A percentile compares a stretch with the other conserved stretches of the same genome.
Conservation (phyloP, 35 echinoderm and acorn worm genomes). For the Hemicentrotus pulcherrimus region DNA sequence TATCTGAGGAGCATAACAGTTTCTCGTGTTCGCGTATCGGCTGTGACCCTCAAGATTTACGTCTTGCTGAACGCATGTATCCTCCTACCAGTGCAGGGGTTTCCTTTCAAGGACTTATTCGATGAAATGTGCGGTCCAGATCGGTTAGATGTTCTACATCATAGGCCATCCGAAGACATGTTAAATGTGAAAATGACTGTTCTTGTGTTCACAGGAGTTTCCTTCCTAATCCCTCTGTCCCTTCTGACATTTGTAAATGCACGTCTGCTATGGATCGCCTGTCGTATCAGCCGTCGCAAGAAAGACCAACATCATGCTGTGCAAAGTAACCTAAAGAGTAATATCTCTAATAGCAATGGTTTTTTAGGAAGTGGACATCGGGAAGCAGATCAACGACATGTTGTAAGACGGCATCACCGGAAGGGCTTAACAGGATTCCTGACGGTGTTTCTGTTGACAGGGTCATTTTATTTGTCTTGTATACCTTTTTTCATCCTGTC, state of each 20-base stretch:
- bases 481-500: not conserved
- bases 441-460: not conserved
- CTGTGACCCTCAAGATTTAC: not conserved
- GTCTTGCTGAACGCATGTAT: not conserved
- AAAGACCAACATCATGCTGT: not conserved
- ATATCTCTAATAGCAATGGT: not conserved
- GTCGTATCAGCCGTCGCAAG: not conserved
- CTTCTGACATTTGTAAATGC: not conserved
- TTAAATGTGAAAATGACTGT: not conserved
- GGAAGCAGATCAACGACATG: not conserved
- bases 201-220: not conserved
- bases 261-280: not conserved
- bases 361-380: not conserved
- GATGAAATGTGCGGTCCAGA: not conserved
- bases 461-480: not conserved
- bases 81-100: not conserved
- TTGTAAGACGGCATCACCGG: not conserved
- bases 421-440: not conserved
- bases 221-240: not conserved
- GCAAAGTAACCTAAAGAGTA: not conserved
- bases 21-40: not conserved
- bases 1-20: not conserved
- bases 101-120: not conserved
- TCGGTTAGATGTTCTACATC: not conserved
- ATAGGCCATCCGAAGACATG: not conserved